Base-by-base conservation (phyloP, 1,140 invertebrate species). In the Asobara japonica region DNA sequence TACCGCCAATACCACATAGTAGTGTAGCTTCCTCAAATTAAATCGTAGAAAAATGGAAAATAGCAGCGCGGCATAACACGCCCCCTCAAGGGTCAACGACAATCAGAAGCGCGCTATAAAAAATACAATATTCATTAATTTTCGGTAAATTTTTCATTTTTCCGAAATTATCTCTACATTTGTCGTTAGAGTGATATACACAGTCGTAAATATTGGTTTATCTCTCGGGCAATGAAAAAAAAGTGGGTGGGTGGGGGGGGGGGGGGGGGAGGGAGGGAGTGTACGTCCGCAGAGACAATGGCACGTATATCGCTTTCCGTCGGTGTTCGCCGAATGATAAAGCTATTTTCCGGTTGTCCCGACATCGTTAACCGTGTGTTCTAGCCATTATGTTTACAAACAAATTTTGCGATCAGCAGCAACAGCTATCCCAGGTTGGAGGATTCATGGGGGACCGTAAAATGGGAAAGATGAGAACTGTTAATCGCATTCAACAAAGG, bases 301-400 rank as follows among this genome's bases (percentile, higher is more conserved):
- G 22, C 51, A 56, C 51, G 51, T 56, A 25, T 56, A 56, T 56
- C 51, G 22, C 22, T 56, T 56, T 56, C 51, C 51, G 51, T 27
- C 22, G 22, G 1, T 56, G 18, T 27, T 25, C 51, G 13, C 51
- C 51, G 51, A 56, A 56, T 56, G 51, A 56, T 56, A 56, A 56
- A 56, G 22, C 51, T 56, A 56, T 56, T 56, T 56, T 56, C 51
- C 51, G 22, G 20, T 56, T 27, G 20, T 25, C 8, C 51, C 51
- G 51, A 56, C 51, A 56, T 56, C 22, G 18, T 56, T 56, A 56
- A 56, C 20, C 22, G 51, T 27, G 22, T 56, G 51, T 56, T 56
- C 51, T 27, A 56, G 20, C 18, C 18, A 56, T 27, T 56, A 27
- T 56, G 51, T 56, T 56, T 56, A 13, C 51, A 56, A 56, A 25